phyloP scores from a whole-genome alignment of 2,888 invertebrate genomes.

The Dicycla oo region DNA sequence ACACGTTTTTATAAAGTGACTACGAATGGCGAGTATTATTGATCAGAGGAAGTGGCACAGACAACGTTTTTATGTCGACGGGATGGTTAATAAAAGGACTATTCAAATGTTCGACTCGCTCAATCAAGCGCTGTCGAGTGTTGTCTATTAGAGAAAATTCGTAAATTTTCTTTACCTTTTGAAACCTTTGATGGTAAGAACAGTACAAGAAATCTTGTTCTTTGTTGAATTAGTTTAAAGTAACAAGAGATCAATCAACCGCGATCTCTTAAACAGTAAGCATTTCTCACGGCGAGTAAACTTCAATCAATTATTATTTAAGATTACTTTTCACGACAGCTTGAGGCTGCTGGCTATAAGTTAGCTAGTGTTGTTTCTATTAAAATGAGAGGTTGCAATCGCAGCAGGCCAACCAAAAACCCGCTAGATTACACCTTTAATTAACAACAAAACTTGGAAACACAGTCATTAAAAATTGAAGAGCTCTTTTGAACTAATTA shows the following conservation, averaged over 20 bases:
- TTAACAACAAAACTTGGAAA: constrained; percentile 82
- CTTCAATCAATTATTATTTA: constrained; percentile 58
- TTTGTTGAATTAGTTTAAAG: constrained; percentile 24
- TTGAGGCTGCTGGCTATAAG: constrained; percentile 44
- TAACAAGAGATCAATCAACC: constrained; percentile 50
- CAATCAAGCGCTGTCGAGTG: constrained; percentile 39
- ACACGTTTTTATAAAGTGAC: constrained; percentile 24
- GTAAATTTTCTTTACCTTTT: constrained; percentile 14
- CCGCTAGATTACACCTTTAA: constrained; percentile 75
- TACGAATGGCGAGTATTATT: constrained; percentile 25
- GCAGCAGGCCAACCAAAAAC: constrained; percentile 64
- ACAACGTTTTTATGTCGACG: constrained; percentile 43
- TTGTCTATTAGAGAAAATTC: constrained; percentile 9
- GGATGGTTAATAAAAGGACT: constrained; percentile 46
- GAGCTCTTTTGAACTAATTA: constrained; percentile 87
- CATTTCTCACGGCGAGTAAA: constrained; percentile 52
- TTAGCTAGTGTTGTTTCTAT: constrained; percentile 61
- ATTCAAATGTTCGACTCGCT: constrained; percentile 44
- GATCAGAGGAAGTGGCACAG: constrained; percentile 50
- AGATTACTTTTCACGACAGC: constrained; percentile 54
- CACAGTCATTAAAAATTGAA: constrained; percentile 86
- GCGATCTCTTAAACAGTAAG: constrained; percentile 50
- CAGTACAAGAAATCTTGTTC: constrained; percentile 42
- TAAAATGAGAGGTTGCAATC: constrained; percentile 74
- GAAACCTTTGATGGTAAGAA: constrained; percentile 34